These are phyloP conservation scores for Cotesia glomerata DNA, from an alignment of 1,140 invertebrate species.

Conservation along the genomic window DNA sequence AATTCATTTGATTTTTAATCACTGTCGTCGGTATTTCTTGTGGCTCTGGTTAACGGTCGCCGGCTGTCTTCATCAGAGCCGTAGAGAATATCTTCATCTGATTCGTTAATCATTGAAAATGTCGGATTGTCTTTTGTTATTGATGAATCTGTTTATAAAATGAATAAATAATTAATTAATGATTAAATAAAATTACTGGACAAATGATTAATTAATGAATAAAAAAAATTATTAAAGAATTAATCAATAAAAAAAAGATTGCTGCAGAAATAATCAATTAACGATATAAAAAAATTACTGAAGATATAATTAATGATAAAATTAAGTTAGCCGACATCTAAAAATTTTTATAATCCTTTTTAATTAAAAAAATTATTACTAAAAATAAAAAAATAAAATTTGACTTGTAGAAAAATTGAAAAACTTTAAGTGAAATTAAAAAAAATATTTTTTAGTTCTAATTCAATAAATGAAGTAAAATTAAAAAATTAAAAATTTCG, in stretches of 20 bases:
- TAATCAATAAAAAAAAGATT: not conserved
- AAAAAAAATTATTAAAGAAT: not conserved
- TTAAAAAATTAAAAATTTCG: too few species aligned
- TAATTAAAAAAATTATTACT: too few species aligned
- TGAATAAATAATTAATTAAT: slow-evolving; percentile 27
- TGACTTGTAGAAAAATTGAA: too few species aligned
- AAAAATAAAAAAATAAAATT: too few species aligned
- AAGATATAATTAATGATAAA: too few species aligned
- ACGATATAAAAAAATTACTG: too few species aligned
- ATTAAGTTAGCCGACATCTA: too few species aligned
- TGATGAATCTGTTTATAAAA: slow-evolving; percentile 72
- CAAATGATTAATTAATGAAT: not conserved
- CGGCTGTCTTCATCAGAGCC: slow-evolving; percentile 89
- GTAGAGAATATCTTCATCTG: slow-evolving; percentile 96
- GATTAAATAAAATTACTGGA: not conserved
- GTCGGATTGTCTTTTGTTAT: slow-evolving; percentile 97
- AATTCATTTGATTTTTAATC: slow-evolving; percentile 59
- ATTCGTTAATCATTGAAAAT: slow-evolving; percentile 98
- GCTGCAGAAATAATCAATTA: too few species aligned
- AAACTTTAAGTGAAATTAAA: too few species aligned
- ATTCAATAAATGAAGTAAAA: too few species aligned
- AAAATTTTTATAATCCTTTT: too few species aligned
- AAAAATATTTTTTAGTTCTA: too few species aligned
- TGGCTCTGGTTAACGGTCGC: slow-evolving; percentile 70
- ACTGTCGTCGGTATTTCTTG: slow-evolving; percentile 73